phyloP scores from a whole-genome alignment of 2,888 invertebrate genomes.

The Conomelus anceps region DNA sequence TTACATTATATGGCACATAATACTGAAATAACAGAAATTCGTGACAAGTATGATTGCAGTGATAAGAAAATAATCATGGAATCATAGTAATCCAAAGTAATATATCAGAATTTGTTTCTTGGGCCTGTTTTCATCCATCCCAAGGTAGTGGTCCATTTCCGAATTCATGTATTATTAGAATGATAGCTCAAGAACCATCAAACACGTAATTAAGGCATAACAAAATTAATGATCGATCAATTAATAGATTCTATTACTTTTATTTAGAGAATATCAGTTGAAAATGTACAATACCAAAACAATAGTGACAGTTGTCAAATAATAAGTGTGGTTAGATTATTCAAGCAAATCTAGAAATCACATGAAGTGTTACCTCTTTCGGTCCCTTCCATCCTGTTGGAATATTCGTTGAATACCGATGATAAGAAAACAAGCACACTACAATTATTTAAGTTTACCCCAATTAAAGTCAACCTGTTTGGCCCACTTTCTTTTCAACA shows the following conservation, averaged over 20 bases:
- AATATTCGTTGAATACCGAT: not conserved
- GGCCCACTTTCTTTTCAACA: slow-evolving; percentile 32
- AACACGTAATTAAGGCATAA: no score
- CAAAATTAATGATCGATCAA: not conserved
- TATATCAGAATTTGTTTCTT: not conserved
- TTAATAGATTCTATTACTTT: not conserved
- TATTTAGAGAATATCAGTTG: not conserved
- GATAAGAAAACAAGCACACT: not conserved
- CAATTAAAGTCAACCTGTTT: slow-evolving; percentile 25
- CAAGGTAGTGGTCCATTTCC: not conserved
- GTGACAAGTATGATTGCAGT: not conserved
- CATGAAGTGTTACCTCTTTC: slow-evolving; percentile 28
- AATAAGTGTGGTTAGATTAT: not conserved
- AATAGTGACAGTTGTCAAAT: not conserved
- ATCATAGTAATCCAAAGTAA: no score
- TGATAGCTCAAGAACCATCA: not conserved
- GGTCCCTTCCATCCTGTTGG: slow-evolving; percentile 27
- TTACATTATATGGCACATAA: not conserved
- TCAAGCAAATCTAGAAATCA: not conserved
- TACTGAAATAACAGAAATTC: not conserved
- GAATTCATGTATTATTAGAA: not conserved
- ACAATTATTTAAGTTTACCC: slow-evolving; percentile 18
- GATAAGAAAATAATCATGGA: no score
- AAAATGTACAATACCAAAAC: not conserved
- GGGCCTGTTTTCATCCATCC: not conserved